Evolutionary conservation across 2,113 vertebrate genomes (phyloP).

Genomic region (Entosphenus tridentatus): DNA sequence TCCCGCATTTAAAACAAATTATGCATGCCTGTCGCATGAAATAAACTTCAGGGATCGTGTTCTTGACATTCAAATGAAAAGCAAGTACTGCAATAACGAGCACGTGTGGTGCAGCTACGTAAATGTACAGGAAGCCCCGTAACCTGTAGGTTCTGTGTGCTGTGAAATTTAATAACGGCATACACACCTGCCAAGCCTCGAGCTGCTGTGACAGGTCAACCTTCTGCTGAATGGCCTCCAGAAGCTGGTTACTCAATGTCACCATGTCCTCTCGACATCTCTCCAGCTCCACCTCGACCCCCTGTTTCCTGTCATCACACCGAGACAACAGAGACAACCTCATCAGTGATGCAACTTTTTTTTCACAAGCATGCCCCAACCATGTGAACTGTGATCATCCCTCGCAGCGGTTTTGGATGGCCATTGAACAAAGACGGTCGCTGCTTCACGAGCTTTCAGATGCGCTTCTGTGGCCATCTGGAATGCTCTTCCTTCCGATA

Average conservation of each 20-base stretch:
- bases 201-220: slow-evolving; percentile 93
- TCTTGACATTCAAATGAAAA: background rate
- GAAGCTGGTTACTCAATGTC: slow-evolving; percentile 79
- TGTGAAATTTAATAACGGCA: background rate
- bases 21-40: background rate
- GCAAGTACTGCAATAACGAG: background rate
- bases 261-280: slow-evolving; percentile 94
- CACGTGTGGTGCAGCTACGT: background rate
- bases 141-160: background rate
- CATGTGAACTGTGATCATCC: background rate
- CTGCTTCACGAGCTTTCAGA: background rate
- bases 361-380: background rate
- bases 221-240: slow-evolving; percentile 97
- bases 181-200: slow-evolving; percentile 84
- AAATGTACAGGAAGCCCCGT: background rate
- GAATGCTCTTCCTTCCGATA: background rate
- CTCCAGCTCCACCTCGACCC: slow-evolving; percentile 69
- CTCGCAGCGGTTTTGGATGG: background rate
- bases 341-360: background rate
- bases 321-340: background rate
- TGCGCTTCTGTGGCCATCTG: background rate
- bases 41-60: background rate
- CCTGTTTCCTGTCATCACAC: slow-evolving; percentile 50
- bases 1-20: background rate
- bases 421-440: background rate